Evolutionary conservation across 1,140 invertebrate genomes (phyloP), one percentile per base, ranked within the genome.

Genomic region (Drosophila nikananu): DNA sequence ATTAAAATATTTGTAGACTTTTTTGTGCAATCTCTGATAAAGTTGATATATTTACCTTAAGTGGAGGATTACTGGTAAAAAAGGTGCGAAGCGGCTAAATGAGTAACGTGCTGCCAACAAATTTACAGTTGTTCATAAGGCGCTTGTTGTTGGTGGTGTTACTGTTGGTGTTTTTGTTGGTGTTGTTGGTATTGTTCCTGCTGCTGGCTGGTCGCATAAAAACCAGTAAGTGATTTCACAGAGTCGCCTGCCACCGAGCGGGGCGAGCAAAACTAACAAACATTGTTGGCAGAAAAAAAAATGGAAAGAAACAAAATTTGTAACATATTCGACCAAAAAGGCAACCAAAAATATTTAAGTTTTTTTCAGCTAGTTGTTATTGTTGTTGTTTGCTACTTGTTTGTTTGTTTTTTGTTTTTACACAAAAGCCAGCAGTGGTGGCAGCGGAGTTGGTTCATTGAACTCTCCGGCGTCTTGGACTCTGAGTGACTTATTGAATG

Each of bases 401-500:
- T 76, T 75, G n/a, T n/a, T n/a, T n/a, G n/a, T 51, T 48, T 25
- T 25, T 77, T 77, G 60, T 70, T 80, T 59, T 60, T 77, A 77
- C 74, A 77, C 72, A 76, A 75, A 77, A 76, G 60, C 54, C 19
- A 77, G 72, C 74, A 62, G 72, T 65, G 61, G 74, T 32, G 46
- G 55, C 61, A 48, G 54, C 9, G 55, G 46, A 10, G 44, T 46
- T 35, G 75, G 75, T 78, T 78, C 75, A 78, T 77, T 78, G 75
- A 78, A 78, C 75, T 61, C 63, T 39, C 74, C 68, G 30, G 68
- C 73, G 73, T 58, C 72, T 77, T 77, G 74, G 75, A 77, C 73
- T 81, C 77, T 90, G 84, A 84, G 81, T 84, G 84, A 90, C 86
- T 90, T 90, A 84, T 90, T 90, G 86, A 89, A 89, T 90, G 86